Percentiles rank a stretch among this genome's conserved stretches.
phyloP scores from a whole-genome alignment of 2,113 vertebrate genomes.

The rabbit (Oryctolagus cuniculus) region mOryCun1.1 NC_091441.1:3278501-3279000 shows the following conservation, averaged over 20 bases:
- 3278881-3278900: not conserved
- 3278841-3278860: not conserved
- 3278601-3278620: not conserved
- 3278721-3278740: not conserved
- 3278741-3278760: not conserved
- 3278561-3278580: not conserved
- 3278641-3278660: not conserved
- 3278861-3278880: not conserved
- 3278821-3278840: not conserved
- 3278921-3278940: not conserved
- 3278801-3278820: not conserved
- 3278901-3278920: not conserved
- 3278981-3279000: not conserved
- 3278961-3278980: not conserved
- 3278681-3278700: not conserved
- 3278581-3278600: not conserved
- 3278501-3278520: slow-evolving; percentile 17
- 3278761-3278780: not conserved
- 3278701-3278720: too few relatives aligned
- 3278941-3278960: not conserved
- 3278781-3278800: not conserved
- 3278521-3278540: slow-evolving; percentile 7
- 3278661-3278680: not conserved
- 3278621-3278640: not conserved
- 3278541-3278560: not conserved